Evolutionary conservation across 2,888 invertebrate species (phyloP).

Genomic region (Allolobophora icterica): DNA sequence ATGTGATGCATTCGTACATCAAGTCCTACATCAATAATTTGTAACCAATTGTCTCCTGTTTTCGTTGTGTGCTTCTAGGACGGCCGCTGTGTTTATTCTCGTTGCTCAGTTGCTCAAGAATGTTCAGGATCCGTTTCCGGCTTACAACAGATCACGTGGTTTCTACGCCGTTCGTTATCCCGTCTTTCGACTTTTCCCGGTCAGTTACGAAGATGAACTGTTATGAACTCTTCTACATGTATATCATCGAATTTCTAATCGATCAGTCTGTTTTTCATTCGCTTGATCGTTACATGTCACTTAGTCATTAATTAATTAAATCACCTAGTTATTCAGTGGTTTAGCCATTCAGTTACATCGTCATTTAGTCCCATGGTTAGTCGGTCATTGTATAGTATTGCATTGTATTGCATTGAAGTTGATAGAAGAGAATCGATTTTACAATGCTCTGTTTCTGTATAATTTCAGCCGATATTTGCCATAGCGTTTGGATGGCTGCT

Average conservation of each 20-base stretch:
- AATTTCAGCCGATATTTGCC: conserved; percentile 29
- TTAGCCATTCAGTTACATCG: no score
- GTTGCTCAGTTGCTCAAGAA: conserved; percentile 25
- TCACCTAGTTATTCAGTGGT: no score
- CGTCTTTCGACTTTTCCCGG: conserved; percentile 34
- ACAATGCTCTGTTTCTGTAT: neutral
- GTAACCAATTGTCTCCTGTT: neutral
- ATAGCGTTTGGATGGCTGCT: conserved; percentile 53
- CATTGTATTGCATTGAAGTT: neutral
- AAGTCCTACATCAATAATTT: no score
- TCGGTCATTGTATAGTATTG: no score
- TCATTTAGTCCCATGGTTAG: no score
- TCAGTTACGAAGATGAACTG: neutral
- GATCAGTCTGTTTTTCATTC: no score
- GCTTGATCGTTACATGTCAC: no score
- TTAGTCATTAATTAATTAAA: no score
- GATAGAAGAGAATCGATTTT: neutral
- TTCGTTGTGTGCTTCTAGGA: neutral
- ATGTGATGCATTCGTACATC: no score
- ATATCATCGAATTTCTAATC: no score
- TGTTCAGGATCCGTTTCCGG: conserved; percentile 32
- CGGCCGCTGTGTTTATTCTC: conserved; percentile 21
- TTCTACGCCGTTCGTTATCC: conserved; percentile 5
- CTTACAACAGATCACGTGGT: conserved; percentile 20
- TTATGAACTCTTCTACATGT: neutral